Conservation (phyloP, 1,140 invertebrate genomes). For the Euschistus heros region DNA sequence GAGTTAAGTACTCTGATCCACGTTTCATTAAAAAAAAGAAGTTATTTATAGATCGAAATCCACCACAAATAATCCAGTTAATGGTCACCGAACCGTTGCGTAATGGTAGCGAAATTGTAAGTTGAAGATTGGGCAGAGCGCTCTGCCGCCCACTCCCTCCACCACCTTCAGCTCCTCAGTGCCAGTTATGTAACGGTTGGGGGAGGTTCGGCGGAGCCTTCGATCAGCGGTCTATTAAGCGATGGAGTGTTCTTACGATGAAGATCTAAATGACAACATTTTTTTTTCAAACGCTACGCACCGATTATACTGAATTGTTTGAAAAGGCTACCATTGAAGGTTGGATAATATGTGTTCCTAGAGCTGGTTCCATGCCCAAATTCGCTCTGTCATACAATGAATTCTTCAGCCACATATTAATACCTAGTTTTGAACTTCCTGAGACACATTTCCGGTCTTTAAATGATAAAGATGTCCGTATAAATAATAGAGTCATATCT, state of each 20-base stretch:
- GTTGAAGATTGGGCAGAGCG: too few species aligned
- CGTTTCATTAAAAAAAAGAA: too few species aligned
- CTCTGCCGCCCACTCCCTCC: too few species aligned
- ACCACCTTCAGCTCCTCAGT: too few species aligned
- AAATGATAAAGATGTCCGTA: slow-evolving; percentile 47
- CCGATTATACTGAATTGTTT: slow-evolving; percentile 49
- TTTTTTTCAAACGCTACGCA: slow-evolving; percentile 58
- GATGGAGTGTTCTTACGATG: slow-evolving; percentile 53
- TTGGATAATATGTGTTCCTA: slow-evolving; percentile 69
- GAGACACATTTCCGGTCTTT: slow-evolving; percentile 50
- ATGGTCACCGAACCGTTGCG: too few species aligned
- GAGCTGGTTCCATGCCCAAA: slow-evolving; percentile 49
- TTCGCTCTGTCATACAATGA: slow-evolving; percentile 49
- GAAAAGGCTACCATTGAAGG: slow-evolving; percentile 52
- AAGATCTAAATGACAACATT: slow-evolving; percentile 63
- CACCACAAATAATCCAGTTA: too few species aligned
- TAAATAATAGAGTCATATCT: slow-evolving; percentile 48
- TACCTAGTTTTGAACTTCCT: slow-evolving; percentile 47
- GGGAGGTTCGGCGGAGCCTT: too few species aligned
- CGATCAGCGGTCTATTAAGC: too few species aligned
- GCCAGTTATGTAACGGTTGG: too few species aligned
- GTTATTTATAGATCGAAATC: too few species aligned
- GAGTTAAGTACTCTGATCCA: too few species aligned
- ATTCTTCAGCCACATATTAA: slow-evolving; percentile 60
- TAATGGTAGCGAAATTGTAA: too few species aligned